Evolutionary conservation across 2,888 invertebrate genomes (phyloP), one percentile per base, ranked within the genome.

Genomic region (Hyles lineata): DNA sequence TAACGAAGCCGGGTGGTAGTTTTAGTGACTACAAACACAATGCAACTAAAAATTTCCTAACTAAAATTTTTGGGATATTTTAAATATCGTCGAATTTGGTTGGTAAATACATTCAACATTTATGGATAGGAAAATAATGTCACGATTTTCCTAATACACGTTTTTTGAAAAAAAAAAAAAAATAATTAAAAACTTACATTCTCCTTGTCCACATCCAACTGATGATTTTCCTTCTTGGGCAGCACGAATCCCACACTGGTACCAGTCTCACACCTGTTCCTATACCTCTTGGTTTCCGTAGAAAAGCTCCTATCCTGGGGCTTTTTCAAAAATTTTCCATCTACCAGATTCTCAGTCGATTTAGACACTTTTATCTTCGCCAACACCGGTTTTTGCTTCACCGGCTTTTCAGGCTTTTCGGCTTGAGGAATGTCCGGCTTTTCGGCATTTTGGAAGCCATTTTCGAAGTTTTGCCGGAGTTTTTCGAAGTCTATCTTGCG

Each of bases 181-280:
- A 23, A 19, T 81, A 95, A 94, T 94, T 23, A 95, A 23, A 19
- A 82, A 95, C 95, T 94, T 23, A 95, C 95, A 76, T 94, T 94
- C 69, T 94, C 92, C 79, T 88, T 85, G 71, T 94, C 94, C 11
- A 90, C 84, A 71, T 94, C 92, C 69, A 94, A 71, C 61, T 94
- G 94, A 0, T 80, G 78, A 21, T 83, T 88, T 17, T 86, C 85
- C 71, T 82, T 87, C 76, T 86, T 92, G 2, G 88, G 87, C 29
- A 88, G n/a, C 58, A 84, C 87, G 29, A 87, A 80, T 0, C 80
- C 82, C 73, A 81, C 74, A 67, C 70, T 35, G 72, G 70, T 74
- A 58, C 75, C 67, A 52, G 71, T 58, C 15, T 79, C 81, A 15
- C 76, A 75, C 70, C 75, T 85, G 74, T 79, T 85, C 58, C 83